Evolutionary conservation across 2,888 invertebrate species (phyloP), one percentile per base, ranked within the genome.

Genomic region (Noctuana brunneofusca): DNA sequence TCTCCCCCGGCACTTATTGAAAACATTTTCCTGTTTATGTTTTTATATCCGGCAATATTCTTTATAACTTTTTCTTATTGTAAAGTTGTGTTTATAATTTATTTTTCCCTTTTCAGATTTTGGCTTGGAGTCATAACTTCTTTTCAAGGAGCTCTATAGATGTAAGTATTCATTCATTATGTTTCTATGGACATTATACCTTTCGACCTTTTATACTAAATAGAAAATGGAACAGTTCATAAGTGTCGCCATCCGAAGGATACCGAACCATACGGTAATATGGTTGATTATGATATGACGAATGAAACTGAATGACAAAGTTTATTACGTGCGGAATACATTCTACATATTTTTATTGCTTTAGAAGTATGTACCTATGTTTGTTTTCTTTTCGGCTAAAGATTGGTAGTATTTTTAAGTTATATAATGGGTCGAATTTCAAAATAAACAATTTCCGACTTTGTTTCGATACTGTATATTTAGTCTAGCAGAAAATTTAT

Each of bases 81-180:
- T 35, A 35, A 35, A 11, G n/a, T 35, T 20, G 20, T 41, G 22
- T 53, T 56, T 57, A 63, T 30, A 12, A 35, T 6, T 9, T 67
- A 68, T 70, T 68, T 70, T 79, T 1, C 75, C 79, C 68, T 74
- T 88, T 89, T 67, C 91, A 90, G 91, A 88, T 87, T 81, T 87
- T 82, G 80, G 80, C 81, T 83, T 86, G 89, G 89, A 90, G 87
- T 90, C 91, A 89, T 87, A 85, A 78, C 84, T 84, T 82, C 84
- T 81, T 84, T 83, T 81, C 78, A 79, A 81, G 83, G 75, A 86
- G 87, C 85, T 85, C 79, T 71, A 73, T 82, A 72, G 77, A 87
- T 81, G 90, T 90, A 82, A 89, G 91, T 75, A n/a, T 9, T 9
- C 16, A 41, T 41, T 16, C 2, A 41, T n/a, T 6, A 41, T 35